These are phyloP conservation scores for Chloroceryle aenea DNA, from an alignment of 2,113 vertebrate species.

Conservation along the genomic window DNA sequence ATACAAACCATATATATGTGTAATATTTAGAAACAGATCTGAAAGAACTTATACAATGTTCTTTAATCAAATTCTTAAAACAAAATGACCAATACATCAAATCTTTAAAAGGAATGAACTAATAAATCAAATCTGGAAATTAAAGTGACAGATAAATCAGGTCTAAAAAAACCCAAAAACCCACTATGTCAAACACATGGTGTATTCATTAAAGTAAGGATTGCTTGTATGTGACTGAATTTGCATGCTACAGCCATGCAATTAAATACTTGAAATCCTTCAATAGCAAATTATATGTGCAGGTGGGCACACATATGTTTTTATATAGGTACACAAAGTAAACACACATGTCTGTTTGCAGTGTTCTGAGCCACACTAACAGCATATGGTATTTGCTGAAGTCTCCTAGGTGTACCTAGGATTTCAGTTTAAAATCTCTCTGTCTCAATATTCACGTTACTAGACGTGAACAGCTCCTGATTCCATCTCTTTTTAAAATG, in stretches of 20 bases:
- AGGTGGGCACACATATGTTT: neutral
- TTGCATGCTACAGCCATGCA: neutral
- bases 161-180: constrained; percentile 70
- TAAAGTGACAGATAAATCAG: constrained; percentile 74
- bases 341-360: rapidly evolving
- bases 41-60: constrained; percentile 66
- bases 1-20: constrained; percentile 48
- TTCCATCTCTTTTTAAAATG: neutral
- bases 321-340: neutral
- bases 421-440: neutral
- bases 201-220: constrained; percentile 55
- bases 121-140: constrained; percentile 75
- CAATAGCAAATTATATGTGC: neutral
- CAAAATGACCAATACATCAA: constrained; percentile 76
- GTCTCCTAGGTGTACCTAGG: neutral
- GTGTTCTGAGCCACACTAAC: neutral
- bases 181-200: constrained; percentile 34
- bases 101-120: constrained; percentile 72
- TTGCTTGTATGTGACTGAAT: neutral
- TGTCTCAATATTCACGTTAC: neutral
- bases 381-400: neutral
- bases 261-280: constrained; percentile 11
- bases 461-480: neutral
- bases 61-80: constrained; percentile 78
- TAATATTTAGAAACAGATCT: constrained; percentile 75